Evolutionary conservation across 1,140 invertebrate genomes (phyloP), one percentile per base, ranked within the genome.

Genomic region (Zaprionus taronus): DNA sequence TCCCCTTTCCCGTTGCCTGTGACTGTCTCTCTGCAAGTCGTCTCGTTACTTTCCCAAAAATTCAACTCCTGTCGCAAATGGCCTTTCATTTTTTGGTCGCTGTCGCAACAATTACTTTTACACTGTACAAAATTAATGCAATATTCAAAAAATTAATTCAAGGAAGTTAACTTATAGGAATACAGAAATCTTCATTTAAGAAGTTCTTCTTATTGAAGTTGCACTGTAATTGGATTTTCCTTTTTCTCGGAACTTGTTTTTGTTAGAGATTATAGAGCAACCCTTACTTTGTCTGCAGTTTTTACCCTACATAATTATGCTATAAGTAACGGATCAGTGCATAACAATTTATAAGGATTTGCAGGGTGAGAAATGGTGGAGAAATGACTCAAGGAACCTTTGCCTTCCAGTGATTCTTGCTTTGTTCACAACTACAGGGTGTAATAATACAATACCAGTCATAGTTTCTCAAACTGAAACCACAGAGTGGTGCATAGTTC

Each of bases 1-100:
- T 38, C 6, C 31, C 38, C 64, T 55, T 34, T 44, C 51, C 26
- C 44, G 14, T 24, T 38, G 26, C 34, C 47, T 49, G 49, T 41
- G 51, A 36, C 47, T 51, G 20, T 67, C 22, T 68, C 26, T 14
- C 65, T 74, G 66, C 31, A 57, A 71, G 61, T 83, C 41, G 80
- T 36, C 38, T 64, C 65, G 79, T 90, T 84, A 89, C 85, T 89
- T 89, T 90, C 85, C 84, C 70, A 87, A 89, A 87, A 51, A 72
- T 57, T 24, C 69, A 68, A 71, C 78, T 84, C 81, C 85, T 84
- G 69, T 57, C 57, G 70, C 70, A 67, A 65, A 65, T 62, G 62
- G 85, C 84, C 84, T 89, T 89, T 89, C 85, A 84, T 89, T 89
- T 87, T 84, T 81, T 60, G 77, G 47, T 62, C 47, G 64, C 47